Conservation (phyloP, 2,113 vertebrate genomes). For the Cynoglossus semilaevis region DNA sequence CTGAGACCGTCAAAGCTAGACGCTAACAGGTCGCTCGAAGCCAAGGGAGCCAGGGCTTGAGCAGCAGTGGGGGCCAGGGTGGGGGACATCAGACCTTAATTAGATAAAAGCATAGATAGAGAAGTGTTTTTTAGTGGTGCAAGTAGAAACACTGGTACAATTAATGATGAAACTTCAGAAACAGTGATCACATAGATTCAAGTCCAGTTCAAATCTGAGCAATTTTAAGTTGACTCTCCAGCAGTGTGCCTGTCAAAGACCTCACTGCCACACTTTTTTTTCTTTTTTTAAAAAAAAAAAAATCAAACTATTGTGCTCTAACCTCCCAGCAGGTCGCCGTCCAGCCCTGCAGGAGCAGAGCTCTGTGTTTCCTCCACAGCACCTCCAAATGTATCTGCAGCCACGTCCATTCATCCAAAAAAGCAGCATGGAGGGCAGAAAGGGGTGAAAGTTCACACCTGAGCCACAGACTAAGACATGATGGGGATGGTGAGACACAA, state of each 20-base stretch:
- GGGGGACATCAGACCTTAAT: conserved; percentile 73
- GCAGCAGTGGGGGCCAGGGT: conserved; percentile 55
- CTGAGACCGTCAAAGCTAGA: conserved; percentile 66
- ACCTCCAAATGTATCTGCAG: conserved; percentile 87
- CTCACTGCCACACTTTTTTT: no score
- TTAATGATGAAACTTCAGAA: no score
- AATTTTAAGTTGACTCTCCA: no score
- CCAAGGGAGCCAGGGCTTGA: conserved; percentile 72
- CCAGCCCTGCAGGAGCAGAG: conserved; percentile 81
- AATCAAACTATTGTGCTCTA: conserved; percentile 37
- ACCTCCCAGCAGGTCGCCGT: conserved; percentile 93
- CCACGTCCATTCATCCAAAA: conserved; percentile 67
- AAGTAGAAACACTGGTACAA: no score
- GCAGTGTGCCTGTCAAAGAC: neutral
- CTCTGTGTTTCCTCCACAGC: conserved; percentile 80
- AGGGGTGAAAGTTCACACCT: conserved; percentile 61
- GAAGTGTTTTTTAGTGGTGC: neutral
- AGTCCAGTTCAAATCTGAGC: no score
- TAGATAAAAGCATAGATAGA: neutral
- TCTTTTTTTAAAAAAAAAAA: no score
- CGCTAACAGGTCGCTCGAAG: conserved; percentile 79
- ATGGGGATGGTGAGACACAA: conserved; percentile 26
- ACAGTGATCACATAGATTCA: no score
- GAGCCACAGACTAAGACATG: conserved; percentile 50
- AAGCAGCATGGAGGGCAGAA: conserved; percentile 77